Conservation (phyloP, 1,140 invertebrate genomes). For the Drosophila busckii region DNA sequence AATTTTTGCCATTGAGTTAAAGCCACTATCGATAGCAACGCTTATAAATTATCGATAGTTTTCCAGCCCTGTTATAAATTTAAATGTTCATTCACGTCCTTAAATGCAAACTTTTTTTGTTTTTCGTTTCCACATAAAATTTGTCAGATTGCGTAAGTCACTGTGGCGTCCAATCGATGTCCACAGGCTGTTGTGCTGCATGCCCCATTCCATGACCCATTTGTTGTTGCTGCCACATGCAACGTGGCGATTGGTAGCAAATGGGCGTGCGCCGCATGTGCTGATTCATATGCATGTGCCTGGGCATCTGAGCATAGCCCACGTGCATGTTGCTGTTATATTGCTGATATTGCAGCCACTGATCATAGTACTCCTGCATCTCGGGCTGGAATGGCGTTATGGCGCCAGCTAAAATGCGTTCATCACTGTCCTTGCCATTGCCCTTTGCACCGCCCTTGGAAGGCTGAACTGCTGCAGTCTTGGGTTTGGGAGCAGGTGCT, state of each 20-base stretch:
- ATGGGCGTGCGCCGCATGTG: background rate
- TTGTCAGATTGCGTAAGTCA: no score
- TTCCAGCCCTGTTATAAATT: background rate
- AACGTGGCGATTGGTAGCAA: background rate
- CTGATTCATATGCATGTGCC: no score
- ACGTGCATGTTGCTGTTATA: background rate
- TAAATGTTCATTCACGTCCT: background rate
- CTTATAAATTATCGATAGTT: slow-evolving; percentile 10
- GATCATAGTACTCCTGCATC: background rate
- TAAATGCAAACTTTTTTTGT: background rate
- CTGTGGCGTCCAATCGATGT: slow-evolving; percentile 17
- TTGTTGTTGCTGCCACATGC: no score
- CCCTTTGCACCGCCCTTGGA: background rate
- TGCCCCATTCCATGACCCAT: no score
- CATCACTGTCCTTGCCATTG: background rate
- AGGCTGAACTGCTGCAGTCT: no score
- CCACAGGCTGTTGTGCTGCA: background rate
- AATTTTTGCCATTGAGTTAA: background rate
- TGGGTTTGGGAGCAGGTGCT: slow-evolving; percentile 1
- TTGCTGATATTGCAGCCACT: slow-evolving; percentile 15
- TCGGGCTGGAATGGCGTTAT: background rate
- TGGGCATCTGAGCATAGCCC: no score
- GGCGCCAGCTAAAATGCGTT: slow-evolving; percentile 4
- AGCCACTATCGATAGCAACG: slow-evolving; percentile 2
- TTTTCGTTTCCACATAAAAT: background rate